Percentiles rank a stretch among this genome's conserved stretches.
Conservation (phyloP, 2,888 invertebrate genomes). For the Microctonus aethiopoides region DNA sequence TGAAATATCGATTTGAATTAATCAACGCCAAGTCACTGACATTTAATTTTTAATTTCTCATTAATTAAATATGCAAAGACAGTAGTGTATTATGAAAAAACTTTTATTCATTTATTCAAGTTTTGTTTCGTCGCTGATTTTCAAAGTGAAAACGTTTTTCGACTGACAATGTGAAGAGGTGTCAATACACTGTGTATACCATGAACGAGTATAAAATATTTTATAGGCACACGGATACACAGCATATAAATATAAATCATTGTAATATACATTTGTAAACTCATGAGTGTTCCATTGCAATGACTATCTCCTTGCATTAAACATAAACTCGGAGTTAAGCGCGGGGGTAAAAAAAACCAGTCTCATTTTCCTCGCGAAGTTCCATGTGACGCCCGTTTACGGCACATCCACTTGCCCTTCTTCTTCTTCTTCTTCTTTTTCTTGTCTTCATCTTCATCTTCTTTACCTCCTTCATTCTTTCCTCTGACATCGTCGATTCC, state of each 20-base stretch:
- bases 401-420: constrained; percentile 44
- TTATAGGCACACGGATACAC: background rate
- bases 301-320: constrained; percentile 51
- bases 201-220: background rate
- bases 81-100: background rate
- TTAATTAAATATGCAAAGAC: background rate
- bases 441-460: constrained; percentile 6
- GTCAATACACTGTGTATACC: background rate
- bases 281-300: constrained; percentile 3
- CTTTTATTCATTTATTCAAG: background rate
- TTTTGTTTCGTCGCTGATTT: background rate
- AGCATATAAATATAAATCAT: background rate
- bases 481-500: background rate
- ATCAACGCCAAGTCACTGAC: background rate
- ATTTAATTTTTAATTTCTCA: background rate
- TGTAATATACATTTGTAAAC: constrained; percentile 5
- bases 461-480: background rate
- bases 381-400: constrained; percentile 57
- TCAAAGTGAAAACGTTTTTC: background rate
- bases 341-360: constrained; percentile 53
- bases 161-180: background rate
- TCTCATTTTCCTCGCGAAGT: constrained; percentile 59
- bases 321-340: constrained; percentile 48
- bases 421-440: constrained; percentile 27
- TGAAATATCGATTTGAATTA: background rate